Evolutionary conservation across 2,888 invertebrate genomes (phyloP), one percentile per base, ranked within the genome.

Genomic region (Leptinotarsa rubiginosa): DNA sequence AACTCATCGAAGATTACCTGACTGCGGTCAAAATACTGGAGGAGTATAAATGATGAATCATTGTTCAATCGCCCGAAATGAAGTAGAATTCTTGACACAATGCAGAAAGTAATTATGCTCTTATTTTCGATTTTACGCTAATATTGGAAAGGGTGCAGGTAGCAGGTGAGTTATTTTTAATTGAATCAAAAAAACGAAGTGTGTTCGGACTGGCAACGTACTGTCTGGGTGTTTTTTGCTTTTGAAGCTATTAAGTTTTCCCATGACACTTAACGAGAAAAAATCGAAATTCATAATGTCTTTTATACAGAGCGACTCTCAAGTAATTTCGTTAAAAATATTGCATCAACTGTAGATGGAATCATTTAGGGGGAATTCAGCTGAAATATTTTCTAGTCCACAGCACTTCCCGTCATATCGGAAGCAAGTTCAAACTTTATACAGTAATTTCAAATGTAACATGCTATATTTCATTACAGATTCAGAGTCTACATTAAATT

Each of bases 81-180:
- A 69, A 69, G 56, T 69, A 47, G 47, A 69, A 20, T 49, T 50
- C 47, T 10, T 25, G 54, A 65, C 65, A 75, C 64, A 72, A 75
- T 70, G 54, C 69, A 66, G 59, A 64, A 72, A 62, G 52, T 62
- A 73, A 74, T 75, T 74, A 56, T 47, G 54, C 73, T 67, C 73
- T 78, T 75, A 77, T 75, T 75, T 77, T 73, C 72, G 75, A 77
- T 78, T 78, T 77, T 74, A 78, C 77, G 78, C 73, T 71, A 69
- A 75, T 74, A 72, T 71, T 65, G 25, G 65, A 62, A 41, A 22
- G 25, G 56, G 64, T 67, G 41, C 41, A 25, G 74, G 74, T 71
- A 68, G 73, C 77, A 78, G 78, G 77, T 78, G 78, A 75, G 49
- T 74, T 77, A 71, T 64, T 56, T 71, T 70, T 56, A 18, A 20